A percentile compares a stretch with the other conserved stretches of the same genome.
Conservation (phyloP, 2,888 invertebrate species). For the Criorhina ranunculi region DNA sequence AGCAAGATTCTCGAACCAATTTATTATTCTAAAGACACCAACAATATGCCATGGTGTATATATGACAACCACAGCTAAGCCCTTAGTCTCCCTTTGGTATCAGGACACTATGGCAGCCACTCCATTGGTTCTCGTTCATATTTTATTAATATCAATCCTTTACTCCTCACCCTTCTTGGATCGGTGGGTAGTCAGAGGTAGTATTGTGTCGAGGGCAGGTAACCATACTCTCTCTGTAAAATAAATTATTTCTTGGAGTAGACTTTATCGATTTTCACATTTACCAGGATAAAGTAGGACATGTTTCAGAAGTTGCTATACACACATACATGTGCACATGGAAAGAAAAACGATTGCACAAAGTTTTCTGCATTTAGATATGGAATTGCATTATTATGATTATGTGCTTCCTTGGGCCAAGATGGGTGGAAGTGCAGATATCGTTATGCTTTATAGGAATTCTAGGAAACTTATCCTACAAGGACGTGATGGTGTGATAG, state of each 20-base stretch:
- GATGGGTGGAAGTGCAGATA: neutral
- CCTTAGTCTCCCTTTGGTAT: slow-evolving; percentile 5
- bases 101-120: slow-evolving; percentile 5
- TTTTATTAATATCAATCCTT: slow-evolving; percentile 39
- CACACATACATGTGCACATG: neutral
- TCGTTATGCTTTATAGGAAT: slow-evolving; percentile 3
- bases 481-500: slow-evolving; percentile 1
- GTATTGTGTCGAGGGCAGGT: slow-evolving; percentile 13
- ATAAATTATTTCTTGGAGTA: slow-evolving; percentile 14
- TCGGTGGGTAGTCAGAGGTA: neutral
- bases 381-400: slow-evolving; percentile 21
- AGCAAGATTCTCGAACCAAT: slow-evolving; percentile 19
- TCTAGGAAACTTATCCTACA: slow-evolving; percentile 7
- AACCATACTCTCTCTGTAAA: slow-evolving; percentile 1
- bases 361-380: slow-evolving; percentile 21
- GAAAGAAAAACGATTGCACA: neutral
- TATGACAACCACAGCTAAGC: slow-evolving; percentile 7
- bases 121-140: slow-evolving; percentile 41
- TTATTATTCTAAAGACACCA: slow-evolving; percentile 16
- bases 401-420: slow-evolving; percentile 14
- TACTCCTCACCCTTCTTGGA: neutral
- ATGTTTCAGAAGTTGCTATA: slow-evolving; percentile 3
- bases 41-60: neutral
- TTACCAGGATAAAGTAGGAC: slow-evolving; percentile 3
- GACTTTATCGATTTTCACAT: slow-evolving; percentile 38